Evolutionary conservation across 2,888 invertebrate species (phyloP).

Genomic region (Patella caerulea): DNA sequence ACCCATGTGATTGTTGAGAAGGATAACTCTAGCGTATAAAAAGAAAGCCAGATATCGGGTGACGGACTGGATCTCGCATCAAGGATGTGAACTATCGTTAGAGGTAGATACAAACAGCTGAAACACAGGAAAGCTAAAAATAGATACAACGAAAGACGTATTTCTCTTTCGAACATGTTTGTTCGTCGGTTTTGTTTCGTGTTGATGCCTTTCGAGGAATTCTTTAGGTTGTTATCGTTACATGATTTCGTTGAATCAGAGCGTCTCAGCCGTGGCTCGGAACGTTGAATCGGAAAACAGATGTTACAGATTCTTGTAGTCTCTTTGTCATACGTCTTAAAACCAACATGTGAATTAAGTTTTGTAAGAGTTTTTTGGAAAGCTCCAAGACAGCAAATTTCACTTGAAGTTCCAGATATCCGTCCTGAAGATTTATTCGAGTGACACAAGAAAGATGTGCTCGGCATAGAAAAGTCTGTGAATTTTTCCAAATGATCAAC

Average conservation of each 20-base stretch:
- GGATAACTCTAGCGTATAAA: constrained; percentile 26
- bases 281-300: not conserved
- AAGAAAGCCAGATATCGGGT: constrained; percentile 23
- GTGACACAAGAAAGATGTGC: not conserved
- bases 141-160: constrained; percentile 25
- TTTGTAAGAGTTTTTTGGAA: not conserved
- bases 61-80: constrained; percentile 6
- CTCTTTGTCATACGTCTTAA: not conserved
- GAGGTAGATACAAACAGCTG: constrained; percentile 27
- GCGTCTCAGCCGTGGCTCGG: no score
- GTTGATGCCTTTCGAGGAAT: not conserved
- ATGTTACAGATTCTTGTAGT: not conserved
- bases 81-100: constrained; percentile 23
- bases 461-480: no score
- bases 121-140: constrained; percentile 27
- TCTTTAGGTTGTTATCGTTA: not conserved
- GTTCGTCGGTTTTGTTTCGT: no score
- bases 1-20: constrained; percentile 31
- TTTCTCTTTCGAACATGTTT: constrained; percentile 14
- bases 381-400: constrained; percentile 14
- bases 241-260: no score
- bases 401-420: not conserved
- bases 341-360: not conserved
- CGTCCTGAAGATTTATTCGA: not conserved
- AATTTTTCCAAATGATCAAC: no score